Evolutionary conservation across 2,797 vertebrate species (phyloP).

Genomic region (Amazona finschi): DNA sequence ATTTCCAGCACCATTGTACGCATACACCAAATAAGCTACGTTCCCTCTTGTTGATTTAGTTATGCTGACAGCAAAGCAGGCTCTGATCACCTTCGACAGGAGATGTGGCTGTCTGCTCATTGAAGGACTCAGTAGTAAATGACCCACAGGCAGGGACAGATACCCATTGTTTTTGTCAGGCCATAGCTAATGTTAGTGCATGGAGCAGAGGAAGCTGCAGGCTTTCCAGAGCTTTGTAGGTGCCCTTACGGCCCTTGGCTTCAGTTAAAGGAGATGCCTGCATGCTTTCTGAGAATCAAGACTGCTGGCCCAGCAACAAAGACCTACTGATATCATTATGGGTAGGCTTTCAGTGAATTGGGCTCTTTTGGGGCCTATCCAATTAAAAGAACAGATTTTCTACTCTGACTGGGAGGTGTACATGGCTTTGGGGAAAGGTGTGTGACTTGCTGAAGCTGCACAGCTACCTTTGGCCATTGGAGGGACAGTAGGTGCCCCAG

Average conservation of each 20-base stretch:
- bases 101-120: neutral
- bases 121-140: neutral
- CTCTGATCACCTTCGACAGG: neutral
- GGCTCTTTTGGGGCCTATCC: neutral
- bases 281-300: neutral
- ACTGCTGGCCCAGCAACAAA: neutral
- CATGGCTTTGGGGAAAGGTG: neutral
- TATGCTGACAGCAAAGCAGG: neutral
- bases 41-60: neutral
- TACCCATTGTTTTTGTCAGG: neutral
- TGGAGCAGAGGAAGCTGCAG: neutral
- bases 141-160: neutral
- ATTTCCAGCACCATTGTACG: constrained; percentile 8
- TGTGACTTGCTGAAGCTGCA: neutral
- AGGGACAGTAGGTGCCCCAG: neutral
- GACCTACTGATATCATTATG: neutral
- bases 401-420: neutral
- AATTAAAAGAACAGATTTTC: neutral
- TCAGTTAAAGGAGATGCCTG: constrained; percentile 4
- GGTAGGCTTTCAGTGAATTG: neutral
- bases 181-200: neutral
- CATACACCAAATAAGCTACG: neutral
- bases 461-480: neutral
- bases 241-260: neutral
- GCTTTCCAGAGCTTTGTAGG: neutral